Base-by-base conservation (phyloP, 2,797 vertebrate genomes). In the Pogonophryne albipinna region DNA sequence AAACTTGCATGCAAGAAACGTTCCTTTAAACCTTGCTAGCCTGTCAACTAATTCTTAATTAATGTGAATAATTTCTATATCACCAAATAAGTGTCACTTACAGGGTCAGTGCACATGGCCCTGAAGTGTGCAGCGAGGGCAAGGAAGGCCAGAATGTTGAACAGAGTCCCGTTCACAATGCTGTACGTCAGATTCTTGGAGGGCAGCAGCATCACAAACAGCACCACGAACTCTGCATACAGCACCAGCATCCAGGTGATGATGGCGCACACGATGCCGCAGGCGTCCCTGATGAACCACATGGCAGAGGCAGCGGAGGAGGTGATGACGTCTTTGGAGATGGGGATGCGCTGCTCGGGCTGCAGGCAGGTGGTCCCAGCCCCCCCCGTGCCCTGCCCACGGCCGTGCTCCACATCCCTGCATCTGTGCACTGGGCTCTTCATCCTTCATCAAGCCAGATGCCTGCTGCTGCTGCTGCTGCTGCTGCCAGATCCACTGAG, bases 101-200 rank as follows among this genome's bases (percentile, higher is more conserved):
- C 98, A 64, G 98, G 98, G 89, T 99, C 98, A 59, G 98, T 98
- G 93, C 98, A 96, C 98, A 99, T 99, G 85, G 98, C 98, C 85
- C 98, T 95, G 89, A 97, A 94, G 91, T 99, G 98, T 31, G 98
- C 99, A 23, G 97, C 97, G 71, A 99, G 93, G 80, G 98, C 98
- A 9, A 99, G 90, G 91, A 99, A 98, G 84, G 97, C 96, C 90
- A 99, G 93, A 50, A 92, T 90, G 90, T 99, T 99, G 95, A 99
- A 99, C 78, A 99, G 73, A 2, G 94, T 92, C 60, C 98, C 98
- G 0, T 99, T 99, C 87, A 98, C 90, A 71, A 96, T 78, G 84
- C 96, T 97, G 94, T 99, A 99, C 34, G 91, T 90, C 71, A 98
- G 95, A 91, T 96, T 97, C 90, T 97, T 96, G 19, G 97, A 97